phyloP scores from a whole-genome alignment of 2,113 vertebrate genomes.

The Indri indri region DNA sequence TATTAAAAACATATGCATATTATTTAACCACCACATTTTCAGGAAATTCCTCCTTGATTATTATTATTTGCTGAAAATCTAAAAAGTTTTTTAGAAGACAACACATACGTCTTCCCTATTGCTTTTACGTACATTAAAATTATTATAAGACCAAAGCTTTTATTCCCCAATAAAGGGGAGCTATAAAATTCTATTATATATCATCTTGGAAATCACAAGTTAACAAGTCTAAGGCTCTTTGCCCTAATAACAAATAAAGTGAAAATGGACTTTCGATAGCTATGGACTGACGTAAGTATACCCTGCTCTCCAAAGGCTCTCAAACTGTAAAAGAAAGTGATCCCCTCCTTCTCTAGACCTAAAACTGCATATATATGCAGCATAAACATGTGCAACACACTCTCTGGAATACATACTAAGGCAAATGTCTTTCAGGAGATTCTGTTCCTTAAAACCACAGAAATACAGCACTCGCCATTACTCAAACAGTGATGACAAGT shows the following conservation, averaged over 20 bases:
- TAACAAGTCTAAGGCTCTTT: constrained; percentile 1
- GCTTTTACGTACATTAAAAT: background rate
- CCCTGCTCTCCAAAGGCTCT: background rate
- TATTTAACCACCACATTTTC: constrained; percentile 4
- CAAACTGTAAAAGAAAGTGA: background rate
- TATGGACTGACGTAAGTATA: background rate
- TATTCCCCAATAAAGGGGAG: background rate
- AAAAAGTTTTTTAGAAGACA: background rate
- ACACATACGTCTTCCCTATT: background rate
- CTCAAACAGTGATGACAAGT: constrained; percentile 87
- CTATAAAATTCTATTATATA: background rate
- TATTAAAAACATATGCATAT: background rate
- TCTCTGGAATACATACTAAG: constrained; percentile 31
- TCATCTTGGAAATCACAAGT: background rate
- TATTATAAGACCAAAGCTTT: background rate
- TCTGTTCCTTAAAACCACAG: constrained; percentile 61
- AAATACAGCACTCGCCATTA: constrained; percentile 80
- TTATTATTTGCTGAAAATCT: constrained; percentile 25
- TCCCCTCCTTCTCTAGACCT: background rate
- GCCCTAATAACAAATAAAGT: background rate
- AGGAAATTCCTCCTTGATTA: background rate
- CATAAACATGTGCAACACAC: background rate
- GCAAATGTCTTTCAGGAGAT: constrained; percentile 33
- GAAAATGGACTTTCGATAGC: background rate
- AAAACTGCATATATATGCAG: background rate